These are phyloP conservation scores for Zaprionus kolodkinae DNA, from an alignment of 1,140 invertebrate genomes.

Conservation along the genomic window DNA sequence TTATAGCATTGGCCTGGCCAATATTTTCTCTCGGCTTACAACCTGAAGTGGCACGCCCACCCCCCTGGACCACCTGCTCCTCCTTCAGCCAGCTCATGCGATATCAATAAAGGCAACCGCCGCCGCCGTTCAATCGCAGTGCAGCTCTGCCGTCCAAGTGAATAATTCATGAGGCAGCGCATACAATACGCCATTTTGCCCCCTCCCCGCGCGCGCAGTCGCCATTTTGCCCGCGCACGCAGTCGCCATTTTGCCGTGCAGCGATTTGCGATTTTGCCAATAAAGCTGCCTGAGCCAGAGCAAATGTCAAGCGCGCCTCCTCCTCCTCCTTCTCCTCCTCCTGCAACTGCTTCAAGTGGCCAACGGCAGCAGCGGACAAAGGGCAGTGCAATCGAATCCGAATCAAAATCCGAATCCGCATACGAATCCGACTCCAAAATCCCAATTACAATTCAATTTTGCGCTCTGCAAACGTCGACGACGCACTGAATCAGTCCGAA, in stretches of 20 bases:
- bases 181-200: constrained; percentile 5
- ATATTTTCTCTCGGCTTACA: constrained; percentile 60
- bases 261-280: constrained; percentile 29
- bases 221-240: neutral
- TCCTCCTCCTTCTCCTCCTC: neutral
- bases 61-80: neutral
- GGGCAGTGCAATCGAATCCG: constrained; percentile 49
- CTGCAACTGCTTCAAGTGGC: constrained; percentile 26
- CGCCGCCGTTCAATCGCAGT: neutral
- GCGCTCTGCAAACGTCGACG: neutral
- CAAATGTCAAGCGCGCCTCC: constrained; percentile 18
- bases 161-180: constrained; percentile 55
- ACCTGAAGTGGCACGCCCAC: constrained; percentile 3
- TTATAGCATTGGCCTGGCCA: constrained; percentile 60
- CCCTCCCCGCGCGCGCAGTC: constrained; percentile 1
- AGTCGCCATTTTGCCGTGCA: constrained; percentile 19
- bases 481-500: constrained; percentile 42
- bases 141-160: constrained; percentile 48
- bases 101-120: constrained; percentile 51
- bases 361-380: constrained; percentile 16
- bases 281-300: constrained; percentile 14
- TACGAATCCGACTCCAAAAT: constrained; percentile 10
- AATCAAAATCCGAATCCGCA: constrained; percentile 52
- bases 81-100: constrained; percentile 14
- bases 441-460: constrained; percentile 54